Evolutionary conservation across 2,113 vertebrate genomes (phyloP), one percentile per base, ranked within the genome.

Genomic region (Phaetusa simplex): DNA sequence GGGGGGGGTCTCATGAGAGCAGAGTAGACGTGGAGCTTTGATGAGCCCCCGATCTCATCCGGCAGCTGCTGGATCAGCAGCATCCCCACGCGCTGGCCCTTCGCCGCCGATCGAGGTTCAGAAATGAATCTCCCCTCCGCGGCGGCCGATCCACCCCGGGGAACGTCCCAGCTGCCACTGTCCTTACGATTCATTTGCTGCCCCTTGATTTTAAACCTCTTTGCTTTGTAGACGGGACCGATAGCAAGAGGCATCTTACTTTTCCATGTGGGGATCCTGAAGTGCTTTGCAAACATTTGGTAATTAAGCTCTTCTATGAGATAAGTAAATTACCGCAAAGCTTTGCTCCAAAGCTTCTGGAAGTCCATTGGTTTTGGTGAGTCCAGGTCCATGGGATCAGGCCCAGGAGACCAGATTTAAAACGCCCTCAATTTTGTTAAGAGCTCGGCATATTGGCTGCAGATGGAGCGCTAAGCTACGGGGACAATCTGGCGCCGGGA

Each of bases 201-300:
- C 17, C 2, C 9, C 4, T 20, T 21, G 58, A 27, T 14, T 12
- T 62, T 38, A 87, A 95, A 89, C 65, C 84, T 79, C 84, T 94
- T 69, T 43, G 47, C 86, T 67, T 42, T 36, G 21, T 47, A 26
- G n/a, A 40, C 7, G 2, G 49, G 36, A 9, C 89, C 6, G 1
- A 36, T 2, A 74, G 81, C 83, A 17, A 62, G 59, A 82, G 81
- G 52, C 16, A 4, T 59, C 89, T 27, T 7, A 34, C 74, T 92
- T 17, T 23, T 55, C 79, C 14, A 0, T 8, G 30, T 52, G 11
- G 81, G 53, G 69, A 77, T 70, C 86, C 64, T 95, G 30, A 91
- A 95, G 93, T 89, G 91, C 93, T 95, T 89, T 55, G 81, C 94
- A 86, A 95, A 94, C 89, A 92, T 86, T 96, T 92, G 84, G 82